These are phyloP conservation scores for Sander lucioperca DNA, from an alignment of 2,113 vertebrate species.

Conservation along the genomic window DNA sequence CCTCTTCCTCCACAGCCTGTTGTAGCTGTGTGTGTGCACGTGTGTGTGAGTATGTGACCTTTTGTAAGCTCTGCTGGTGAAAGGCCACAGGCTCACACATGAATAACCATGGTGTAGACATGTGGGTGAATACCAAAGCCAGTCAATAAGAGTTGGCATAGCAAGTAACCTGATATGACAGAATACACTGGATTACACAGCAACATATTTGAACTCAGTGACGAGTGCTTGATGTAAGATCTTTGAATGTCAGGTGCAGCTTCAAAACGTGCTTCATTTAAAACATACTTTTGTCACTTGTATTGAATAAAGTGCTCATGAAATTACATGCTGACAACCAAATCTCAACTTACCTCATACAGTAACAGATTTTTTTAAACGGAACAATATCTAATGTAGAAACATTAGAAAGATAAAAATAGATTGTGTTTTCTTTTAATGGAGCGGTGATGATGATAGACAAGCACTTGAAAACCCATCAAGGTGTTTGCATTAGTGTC, in stretches of 20 bases:
- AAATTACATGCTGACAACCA: not conserved
- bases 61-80: conserved; percentile 63
- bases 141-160: conserved; percentile 53
- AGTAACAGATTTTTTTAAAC: not conserved
- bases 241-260: conserved; percentile 45
- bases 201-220: conserved; percentile 21
- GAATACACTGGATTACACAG: conserved; percentile 23
- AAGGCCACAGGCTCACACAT: conserved; percentile 73
- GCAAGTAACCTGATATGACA: conserved; percentile 64
- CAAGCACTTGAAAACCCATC: not conserved
- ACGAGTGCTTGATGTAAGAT: not conserved
- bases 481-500: conserved; percentile 27
- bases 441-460: conserved; percentile 9
- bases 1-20: conserved; percentile 31
- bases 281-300: not conserved
- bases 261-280: not conserved
- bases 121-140: conserved; percentile 61
- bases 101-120: conserved; percentile 72
- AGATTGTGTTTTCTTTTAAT: conserved; percentile 26
- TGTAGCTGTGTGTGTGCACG: conserved; percentile 15
- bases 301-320: not conserved
- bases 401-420: conserved; percentile 18
- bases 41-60: conserved; percentile 59
- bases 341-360: not conserved
- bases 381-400: not conserved